A percentile compares a stretch with the other conserved stretches of the same genome.
Conservation (phyloP, 2,113 vertebrate genomes). For the Orientallactaga bullata region DNA sequence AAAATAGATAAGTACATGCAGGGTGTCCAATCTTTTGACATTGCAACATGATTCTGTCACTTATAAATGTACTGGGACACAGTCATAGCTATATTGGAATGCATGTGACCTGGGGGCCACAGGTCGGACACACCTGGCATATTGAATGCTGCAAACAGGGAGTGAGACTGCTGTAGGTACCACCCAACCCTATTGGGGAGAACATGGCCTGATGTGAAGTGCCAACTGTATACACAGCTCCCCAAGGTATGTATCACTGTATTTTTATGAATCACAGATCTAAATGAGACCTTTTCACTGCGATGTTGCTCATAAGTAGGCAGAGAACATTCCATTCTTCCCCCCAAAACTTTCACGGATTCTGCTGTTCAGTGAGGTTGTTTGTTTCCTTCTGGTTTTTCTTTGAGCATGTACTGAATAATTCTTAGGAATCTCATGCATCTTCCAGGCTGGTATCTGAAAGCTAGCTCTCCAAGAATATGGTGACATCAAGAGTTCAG, state of each 20-base stretch:
- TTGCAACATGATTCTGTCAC: too few relatives aligned
- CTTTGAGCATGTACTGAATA: background rate
- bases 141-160: background rate
- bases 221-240: background rate
- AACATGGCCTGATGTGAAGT: background rate
- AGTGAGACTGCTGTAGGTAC: background rate
- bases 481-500: background rate
- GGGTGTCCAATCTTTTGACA: too few relatives aligned
- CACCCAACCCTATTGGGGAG: background rate
- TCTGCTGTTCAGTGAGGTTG: background rate
- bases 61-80: too few relatives aligned
- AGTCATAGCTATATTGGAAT: too few relatives aligned
- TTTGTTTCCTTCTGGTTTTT: background rate
- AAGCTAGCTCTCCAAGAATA: background rate
- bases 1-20: too few relatives aligned
- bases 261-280: background rate
- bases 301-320: background rate
- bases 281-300: background rate
- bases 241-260: background rate
- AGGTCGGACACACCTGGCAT: too few relatives aligned
- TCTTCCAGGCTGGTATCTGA: background rate
- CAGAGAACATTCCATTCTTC: background rate
- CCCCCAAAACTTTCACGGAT: background rate
- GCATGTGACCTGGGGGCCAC: too few relatives aligned
- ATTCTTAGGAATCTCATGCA: background rate